These are phyloP conservation scores for Melieria omissa DNA, from an alignment of 2,888 invertebrate species.

Conservation along the genomic window DNA sequence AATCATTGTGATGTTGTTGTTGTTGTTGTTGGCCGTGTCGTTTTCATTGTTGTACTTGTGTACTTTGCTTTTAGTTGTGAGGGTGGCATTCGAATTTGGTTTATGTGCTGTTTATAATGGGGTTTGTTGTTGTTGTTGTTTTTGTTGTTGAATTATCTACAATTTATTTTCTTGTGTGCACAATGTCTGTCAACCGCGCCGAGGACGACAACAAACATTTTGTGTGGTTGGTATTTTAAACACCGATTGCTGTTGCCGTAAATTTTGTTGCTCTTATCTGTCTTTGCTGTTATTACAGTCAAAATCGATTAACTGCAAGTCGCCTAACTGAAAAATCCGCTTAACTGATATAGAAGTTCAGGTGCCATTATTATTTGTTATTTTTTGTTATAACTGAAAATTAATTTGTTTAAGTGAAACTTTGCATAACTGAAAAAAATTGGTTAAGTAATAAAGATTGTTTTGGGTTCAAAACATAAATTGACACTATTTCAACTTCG, in stretches of 20 bases:
- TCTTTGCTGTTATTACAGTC: too few relatives aligned
- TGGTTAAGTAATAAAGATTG: too few relatives aligned
- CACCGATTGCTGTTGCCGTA: neutral
- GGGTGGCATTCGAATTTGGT: neutral
- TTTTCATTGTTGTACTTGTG: neutral
- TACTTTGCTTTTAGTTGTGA: neutral
- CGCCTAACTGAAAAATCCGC: too few relatives aligned
- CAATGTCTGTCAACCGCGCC: conserved; percentile 1
- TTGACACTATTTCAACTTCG: too few relatives aligned
- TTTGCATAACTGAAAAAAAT: too few relatives aligned
- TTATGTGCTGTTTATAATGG: neutral
- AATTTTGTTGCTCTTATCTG: neutral
- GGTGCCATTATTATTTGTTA: too few relatives aligned
- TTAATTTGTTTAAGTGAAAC: too few relatives aligned
- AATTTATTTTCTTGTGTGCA: conserved; percentile 18
- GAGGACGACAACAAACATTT: too few relatives aligned
- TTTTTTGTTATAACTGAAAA: too few relatives aligned
- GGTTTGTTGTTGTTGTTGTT: neutral
- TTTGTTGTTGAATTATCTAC: neutral
- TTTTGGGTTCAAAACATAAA: too few relatives aligned
- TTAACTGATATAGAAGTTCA: neutral
- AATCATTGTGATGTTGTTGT: neutral
- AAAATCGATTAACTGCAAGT: too few relatives aligned
- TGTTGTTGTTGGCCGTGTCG: neutral
- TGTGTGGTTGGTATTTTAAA: too few relatives aligned